Conservation (phyloP, 2,797 vertebrate species). For the Acomys russatus region DNA sequence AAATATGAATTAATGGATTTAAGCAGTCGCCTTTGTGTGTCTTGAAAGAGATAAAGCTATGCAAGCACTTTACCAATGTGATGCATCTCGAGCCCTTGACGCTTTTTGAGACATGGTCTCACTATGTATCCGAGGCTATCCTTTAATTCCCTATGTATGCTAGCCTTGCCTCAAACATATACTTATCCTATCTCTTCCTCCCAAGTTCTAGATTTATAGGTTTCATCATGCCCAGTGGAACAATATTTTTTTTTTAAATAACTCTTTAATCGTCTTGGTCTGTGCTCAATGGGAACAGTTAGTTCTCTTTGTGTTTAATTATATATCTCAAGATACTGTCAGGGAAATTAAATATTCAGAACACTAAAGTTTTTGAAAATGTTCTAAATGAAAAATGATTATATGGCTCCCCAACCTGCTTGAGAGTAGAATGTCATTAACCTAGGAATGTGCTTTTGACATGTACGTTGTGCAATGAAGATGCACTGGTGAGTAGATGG, state of each 20-base stretch:
- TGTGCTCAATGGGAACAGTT: background rate
- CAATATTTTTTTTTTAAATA: background rate
- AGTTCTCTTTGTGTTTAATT: conserved; percentile 2
- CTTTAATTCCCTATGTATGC: background rate
- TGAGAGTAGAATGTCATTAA: conserved; percentile 38
- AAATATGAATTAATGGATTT: background rate
- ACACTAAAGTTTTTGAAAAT: conserved; percentile 53
- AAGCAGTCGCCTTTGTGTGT: background rate
- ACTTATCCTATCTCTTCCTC: background rate
- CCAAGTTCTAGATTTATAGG: background rate
- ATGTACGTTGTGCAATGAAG: background rate
- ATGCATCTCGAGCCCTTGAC: background rate
- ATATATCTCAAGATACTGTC: background rate
- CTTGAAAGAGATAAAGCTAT: background rate
- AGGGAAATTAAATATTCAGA: conserved; percentile 39
- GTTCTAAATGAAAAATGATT: conserved; percentile 49
- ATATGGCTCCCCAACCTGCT: background rate
- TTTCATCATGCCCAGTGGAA: background rate
- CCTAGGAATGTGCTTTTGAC: background rate
- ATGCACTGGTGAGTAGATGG: background rate
- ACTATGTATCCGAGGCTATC: background rate
- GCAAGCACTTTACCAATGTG: background rate
- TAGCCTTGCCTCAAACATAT: background rate
- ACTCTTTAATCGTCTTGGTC: background rate
- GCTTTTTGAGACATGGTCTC: background rate